Evolutionary conservation across 2,888 invertebrate genomes (phyloP).

Genomic region (Loripinus fragilis): DNA sequence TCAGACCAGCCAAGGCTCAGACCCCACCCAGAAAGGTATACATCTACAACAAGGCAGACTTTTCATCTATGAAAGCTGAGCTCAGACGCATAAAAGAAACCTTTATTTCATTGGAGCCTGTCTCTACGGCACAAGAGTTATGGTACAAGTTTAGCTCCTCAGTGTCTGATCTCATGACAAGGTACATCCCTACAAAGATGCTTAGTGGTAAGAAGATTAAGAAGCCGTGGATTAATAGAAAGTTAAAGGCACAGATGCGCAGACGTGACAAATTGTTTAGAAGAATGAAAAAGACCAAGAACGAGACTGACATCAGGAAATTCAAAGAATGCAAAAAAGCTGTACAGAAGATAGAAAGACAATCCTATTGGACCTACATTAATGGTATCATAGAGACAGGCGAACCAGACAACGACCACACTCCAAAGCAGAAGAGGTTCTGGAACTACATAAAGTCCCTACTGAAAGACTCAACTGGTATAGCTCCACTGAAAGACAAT

Average conservation of each 20-base stretch:
- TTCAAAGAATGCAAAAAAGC: background rate
- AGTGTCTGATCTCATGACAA: too few species aligned
- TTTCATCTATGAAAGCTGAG: background rate
- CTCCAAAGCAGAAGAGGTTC: too few species aligned
- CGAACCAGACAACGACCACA: too few species aligned
- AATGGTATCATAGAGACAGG: constrained; percentile 18
- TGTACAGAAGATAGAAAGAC: constrained; percentile 15
- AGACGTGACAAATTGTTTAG: background rate
- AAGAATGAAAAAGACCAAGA: background rate
- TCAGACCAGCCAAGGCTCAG: too few species aligned
- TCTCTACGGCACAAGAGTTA: background rate
- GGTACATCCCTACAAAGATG: constrained; percentile 2
- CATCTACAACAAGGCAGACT: constrained; percentile 24
- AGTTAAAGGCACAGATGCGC: background rate
- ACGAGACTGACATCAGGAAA: background rate
- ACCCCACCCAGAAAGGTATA: too few species aligned
- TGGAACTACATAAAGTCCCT: too few species aligned
- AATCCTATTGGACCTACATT: constrained; percentile 9
- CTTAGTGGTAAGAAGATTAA: background rate
- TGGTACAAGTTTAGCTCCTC: constrained; percentile 2
- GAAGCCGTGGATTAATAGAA: constrained; percentile 16
- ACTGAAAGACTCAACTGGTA: too few species aligned
- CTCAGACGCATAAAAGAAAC: background rate
- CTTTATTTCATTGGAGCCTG: background rate
- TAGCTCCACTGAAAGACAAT: too few species aligned